These are phyloP conservation scores for Suncus etruscus DNA, from an alignment of 2,113 vertebrate genomes.

Conservation along the genomic window DNA sequence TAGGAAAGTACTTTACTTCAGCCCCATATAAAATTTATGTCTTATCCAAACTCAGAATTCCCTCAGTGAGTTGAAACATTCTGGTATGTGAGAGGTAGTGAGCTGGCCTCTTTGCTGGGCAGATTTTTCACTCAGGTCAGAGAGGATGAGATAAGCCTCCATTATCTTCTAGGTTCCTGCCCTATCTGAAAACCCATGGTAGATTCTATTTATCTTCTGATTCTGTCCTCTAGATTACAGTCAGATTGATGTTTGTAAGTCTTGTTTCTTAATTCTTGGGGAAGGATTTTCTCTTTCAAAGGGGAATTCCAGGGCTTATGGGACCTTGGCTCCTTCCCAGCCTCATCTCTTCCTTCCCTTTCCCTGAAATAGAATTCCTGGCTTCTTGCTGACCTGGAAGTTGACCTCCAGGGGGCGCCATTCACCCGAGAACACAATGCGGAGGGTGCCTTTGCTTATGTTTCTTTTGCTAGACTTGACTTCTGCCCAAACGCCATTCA, in stretches of 20 bases:
- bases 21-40: too few species aligned
- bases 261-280: not conserved
- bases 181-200: too few species aligned
- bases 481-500: rapidly evolving
- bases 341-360: not conserved
- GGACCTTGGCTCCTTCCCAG: rapidly evolving
- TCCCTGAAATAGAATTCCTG: too few species aligned
- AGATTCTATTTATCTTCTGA: too few species aligned
- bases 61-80: not conserved
- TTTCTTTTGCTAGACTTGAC: not conserved
- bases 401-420: not conserved
- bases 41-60: not conserved
- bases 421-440: not conserved
- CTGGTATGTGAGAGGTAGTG: not conserved
- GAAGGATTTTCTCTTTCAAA: not conserved
- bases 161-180: not conserved
- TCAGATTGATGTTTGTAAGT: too few species aligned
- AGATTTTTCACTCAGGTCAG: not conserved
- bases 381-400: too few species aligned
- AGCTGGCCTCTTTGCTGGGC: not conserved
- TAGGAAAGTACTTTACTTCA: too few species aligned
- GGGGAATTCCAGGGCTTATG: too few species aligned
- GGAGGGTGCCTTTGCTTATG: not conserved
- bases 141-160: not conserved
- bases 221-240: too few species aligned